Percentiles rank a stretch among this genome's conserved stretches.
Conservation (phyloP, 2,113 vertebrate genomes). For the Corythoichthys haematopterus region DNA sequence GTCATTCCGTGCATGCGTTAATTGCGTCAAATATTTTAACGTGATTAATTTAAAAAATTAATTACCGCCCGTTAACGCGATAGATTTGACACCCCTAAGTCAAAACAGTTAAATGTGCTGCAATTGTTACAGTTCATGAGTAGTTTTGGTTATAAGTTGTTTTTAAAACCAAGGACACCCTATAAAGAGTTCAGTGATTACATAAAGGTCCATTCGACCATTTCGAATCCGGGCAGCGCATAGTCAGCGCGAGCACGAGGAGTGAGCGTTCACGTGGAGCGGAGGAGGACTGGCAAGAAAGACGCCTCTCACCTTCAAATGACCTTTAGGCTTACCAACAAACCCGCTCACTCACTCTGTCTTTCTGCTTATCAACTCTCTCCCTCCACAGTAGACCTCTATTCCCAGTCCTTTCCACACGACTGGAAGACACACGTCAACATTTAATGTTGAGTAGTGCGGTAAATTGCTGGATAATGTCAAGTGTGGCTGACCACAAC, state of each 20-base stretch:
- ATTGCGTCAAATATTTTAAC: no score
- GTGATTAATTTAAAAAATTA: no score
- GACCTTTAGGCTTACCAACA: conserved; percentile 55
- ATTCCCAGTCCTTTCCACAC: conserved; percentile 9
- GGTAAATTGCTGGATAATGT: conserved; percentile 13
- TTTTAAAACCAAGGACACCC: neutral
- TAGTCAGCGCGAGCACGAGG: conserved; percentile 3
- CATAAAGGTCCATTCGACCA: conserved; percentile 2
- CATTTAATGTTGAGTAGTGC: conserved; percentile 6
- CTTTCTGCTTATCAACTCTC: conserved; percentile 39
- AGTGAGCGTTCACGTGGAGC: conserved; percentile 6
- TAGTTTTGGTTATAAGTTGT: no score
- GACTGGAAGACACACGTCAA: conserved; percentile 4
- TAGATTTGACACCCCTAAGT: no score
- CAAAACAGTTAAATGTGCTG: no score
- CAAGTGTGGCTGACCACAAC: conserved; percentile 9
- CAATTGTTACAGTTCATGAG: no score
- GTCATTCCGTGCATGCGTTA: no score
- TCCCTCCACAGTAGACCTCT: conserved; percentile 2
- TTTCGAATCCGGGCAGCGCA: conserved; percentile 4
- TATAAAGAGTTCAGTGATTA: neutral
- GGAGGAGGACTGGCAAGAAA: conserved; percentile 27
- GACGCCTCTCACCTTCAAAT: conserved; percentile 57
- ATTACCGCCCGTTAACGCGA: no score
- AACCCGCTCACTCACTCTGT: conserved; percentile 17